Evolutionary conservation across 2,888 invertebrate genomes (phyloP).

Genomic region (Lasioglossum calceatum): DNA sequence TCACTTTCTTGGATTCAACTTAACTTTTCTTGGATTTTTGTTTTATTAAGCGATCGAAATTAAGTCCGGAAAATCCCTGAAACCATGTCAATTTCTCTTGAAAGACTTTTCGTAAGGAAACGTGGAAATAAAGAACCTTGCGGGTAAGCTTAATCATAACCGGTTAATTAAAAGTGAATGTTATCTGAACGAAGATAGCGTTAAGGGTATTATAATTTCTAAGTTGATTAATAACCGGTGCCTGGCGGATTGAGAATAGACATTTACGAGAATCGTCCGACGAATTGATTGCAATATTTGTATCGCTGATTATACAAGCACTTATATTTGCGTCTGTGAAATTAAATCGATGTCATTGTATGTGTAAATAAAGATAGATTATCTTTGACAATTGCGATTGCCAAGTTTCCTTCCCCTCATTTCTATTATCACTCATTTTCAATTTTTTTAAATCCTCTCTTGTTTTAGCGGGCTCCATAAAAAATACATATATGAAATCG

Average conservation of each 20-base stretch:
- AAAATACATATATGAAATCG: background rate
- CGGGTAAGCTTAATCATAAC: slow-evolving; percentile 36
- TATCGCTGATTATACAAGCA: slow-evolving; percentile 48
- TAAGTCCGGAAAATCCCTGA: slow-evolving; percentile 55
- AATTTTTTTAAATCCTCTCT: background rate
- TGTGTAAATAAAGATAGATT: slow-evolving; percentile 58
- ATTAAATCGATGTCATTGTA: slow-evolving; percentile 47
- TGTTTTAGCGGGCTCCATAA: background rate
- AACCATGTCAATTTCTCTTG: slow-evolving; percentile 64
- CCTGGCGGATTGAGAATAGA: slow-evolving; percentile 42
- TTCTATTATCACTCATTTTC: background rate
- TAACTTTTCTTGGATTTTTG: background rate
- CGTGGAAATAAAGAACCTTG: slow-evolving; percentile 21
- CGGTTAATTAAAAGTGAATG: slow-evolving; percentile 24
- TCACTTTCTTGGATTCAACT: background rate
- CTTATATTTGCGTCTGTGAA: slow-evolving; percentile 39
- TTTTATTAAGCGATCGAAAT: background rate
- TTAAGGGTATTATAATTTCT: slow-evolving; percentile 40
- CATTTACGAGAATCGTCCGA: slow-evolving; percentile 18
- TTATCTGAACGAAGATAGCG: slow-evolving; percentile 16
- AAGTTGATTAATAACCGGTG: slow-evolving; percentile 47
- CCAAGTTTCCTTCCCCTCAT: background rate
- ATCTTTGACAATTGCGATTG: slow-evolving; percentile 40
- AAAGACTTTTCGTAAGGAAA: slow-evolving; percentile 56
- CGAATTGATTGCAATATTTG: slow-evolving; percentile 48